These are phyloP conservation scores for Aproaerema taeniolella DNA, from an alignment of 2,888 invertebrate species.

Conservation along the genomic window DNA sequence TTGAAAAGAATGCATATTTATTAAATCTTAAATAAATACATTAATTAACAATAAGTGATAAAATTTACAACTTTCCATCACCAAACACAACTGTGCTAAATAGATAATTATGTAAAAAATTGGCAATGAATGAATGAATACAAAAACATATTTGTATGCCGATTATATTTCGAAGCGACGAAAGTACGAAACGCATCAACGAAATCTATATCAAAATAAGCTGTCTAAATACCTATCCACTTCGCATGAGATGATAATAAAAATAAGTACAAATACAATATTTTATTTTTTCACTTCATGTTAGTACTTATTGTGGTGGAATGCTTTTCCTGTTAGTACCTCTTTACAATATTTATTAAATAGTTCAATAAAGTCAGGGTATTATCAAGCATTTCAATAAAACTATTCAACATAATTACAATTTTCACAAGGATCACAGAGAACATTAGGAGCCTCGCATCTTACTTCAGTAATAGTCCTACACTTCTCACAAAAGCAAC, in stretches of 20 bases:
- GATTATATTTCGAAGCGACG: too few relatives aligned
- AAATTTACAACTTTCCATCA: slow-evolving; percentile 63
- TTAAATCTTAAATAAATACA: slow-evolving; percentile 66
- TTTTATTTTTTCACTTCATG: too few relatives aligned
- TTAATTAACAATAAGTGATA: slow-evolving; percentile 52
- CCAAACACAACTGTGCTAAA: slow-evolving; percentile 32
- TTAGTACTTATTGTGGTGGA: slow-evolving; percentile 4
- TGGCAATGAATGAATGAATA: slow-evolving; percentile 19
- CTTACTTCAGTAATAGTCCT: too few relatives aligned
- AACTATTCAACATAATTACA: too few relatives aligned
- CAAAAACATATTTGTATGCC: slow-evolving; percentile 14
- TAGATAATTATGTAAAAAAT: slow-evolving; percentile 19
- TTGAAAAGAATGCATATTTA: slow-evolving; percentile 59
- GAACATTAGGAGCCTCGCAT: too few relatives aligned
- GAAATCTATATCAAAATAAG: slow-evolving; percentile 1
- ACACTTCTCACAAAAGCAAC: too few relatives aligned
- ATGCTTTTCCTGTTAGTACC: slow-evolving; percentile 9
- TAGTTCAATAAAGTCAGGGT: slow-evolving; percentile 5
- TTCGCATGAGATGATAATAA: not conserved
- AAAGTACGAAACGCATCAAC: too few relatives aligned
- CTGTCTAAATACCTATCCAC: not conserved
- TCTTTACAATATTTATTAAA: slow-evolving; percentile 1
- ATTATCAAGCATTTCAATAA: not conserved
- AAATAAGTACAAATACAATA: too few relatives aligned
- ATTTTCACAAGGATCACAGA: too few relatives aligned